Conservation (phyloP, 2,797 vertebrate species). For the Catamblyrhynchus diadema region DNA sequence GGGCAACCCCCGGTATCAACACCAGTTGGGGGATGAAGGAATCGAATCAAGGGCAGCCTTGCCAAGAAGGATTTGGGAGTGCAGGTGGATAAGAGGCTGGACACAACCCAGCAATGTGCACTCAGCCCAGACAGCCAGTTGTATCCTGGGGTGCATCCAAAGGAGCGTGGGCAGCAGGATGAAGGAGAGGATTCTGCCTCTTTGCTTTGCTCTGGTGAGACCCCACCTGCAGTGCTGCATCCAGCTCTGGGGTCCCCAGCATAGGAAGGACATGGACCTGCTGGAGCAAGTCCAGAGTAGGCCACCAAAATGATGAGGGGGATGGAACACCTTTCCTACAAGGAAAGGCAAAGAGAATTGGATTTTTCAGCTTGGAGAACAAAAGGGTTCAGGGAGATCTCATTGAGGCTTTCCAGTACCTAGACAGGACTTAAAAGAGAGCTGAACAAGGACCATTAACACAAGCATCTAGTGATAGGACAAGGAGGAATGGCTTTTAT, state of each 20-base stretch:
- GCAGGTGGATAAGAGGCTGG: neutral
- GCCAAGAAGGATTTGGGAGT: neutral
- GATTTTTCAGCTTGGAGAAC: neutral
- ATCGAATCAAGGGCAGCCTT: rapidly evolving
- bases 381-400: neutral
- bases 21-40: neutral
- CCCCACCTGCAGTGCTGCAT: neutral
- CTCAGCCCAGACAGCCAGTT: neutral
- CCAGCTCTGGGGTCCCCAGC: neutral
- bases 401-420: neutral
- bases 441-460: neutral
- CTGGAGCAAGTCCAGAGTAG: rapidly evolving
- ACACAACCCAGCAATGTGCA: neutral
- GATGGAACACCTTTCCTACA: neutral
- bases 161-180: neutral
- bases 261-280: neutral
- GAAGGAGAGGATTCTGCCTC: neutral
- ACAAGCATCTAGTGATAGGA: neutral
- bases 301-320: neutral
- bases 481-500: neutral
- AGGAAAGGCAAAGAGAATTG: neutral
- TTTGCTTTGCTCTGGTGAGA: neutral
- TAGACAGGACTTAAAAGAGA: neutral
- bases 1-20: rapidly evolving
- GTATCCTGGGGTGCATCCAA: neutral